These are phyloP conservation scores for Camponotus vicinus DNA, from an alignment of 1,140 invertebrate genomes.

Conservation along the genomic window DNA sequence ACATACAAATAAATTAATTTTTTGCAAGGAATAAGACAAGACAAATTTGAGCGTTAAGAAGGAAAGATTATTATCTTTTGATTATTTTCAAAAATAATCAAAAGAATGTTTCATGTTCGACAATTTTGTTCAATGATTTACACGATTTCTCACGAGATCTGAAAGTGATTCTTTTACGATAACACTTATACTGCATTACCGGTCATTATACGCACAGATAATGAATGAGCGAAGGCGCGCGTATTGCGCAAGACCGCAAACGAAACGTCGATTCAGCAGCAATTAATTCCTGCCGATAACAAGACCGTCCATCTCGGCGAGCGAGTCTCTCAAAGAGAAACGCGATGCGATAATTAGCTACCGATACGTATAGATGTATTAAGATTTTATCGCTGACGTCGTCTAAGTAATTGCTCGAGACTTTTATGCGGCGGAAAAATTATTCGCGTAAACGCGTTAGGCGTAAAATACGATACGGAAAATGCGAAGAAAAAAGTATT, in stretches of 20 bases:
- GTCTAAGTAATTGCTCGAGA: conserved; percentile 33
- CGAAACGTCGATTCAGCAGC: conserved; percentile 49
- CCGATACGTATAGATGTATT: conserved; percentile 47
- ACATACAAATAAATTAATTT: no score
- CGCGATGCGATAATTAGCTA: conserved; percentile 50
- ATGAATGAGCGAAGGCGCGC: conserved; percentile 38
- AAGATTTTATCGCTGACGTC: conserved; percentile 54
- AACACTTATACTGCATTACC: conserved; percentile 4
- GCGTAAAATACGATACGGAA: conserved; percentile 4
- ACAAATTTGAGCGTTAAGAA: neutral
- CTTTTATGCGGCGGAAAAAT: conserved; percentile 25
- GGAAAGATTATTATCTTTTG: neutral
- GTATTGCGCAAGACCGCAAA: conserved; percentile 39
- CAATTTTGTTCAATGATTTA: conserved; percentile 13
- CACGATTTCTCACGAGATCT: conserved; percentile 26
- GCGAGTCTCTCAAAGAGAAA: conserved; percentile 33
- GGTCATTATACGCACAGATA: conserved; percentile 13
- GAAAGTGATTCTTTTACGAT: conserved; percentile 34
- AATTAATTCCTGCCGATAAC: conserved; percentile 60
- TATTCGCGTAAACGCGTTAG: conserved; percentile 4
- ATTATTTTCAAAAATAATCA: neutral
- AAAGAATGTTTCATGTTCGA: neutral
- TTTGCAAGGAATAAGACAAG: neutral
- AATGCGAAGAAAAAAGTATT: neutral
- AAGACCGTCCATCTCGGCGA: conserved; percentile 44